Base-by-base conservation (phyloP, 92 coral and sea anemone genomes). In the Montipora capitata region DNA sequence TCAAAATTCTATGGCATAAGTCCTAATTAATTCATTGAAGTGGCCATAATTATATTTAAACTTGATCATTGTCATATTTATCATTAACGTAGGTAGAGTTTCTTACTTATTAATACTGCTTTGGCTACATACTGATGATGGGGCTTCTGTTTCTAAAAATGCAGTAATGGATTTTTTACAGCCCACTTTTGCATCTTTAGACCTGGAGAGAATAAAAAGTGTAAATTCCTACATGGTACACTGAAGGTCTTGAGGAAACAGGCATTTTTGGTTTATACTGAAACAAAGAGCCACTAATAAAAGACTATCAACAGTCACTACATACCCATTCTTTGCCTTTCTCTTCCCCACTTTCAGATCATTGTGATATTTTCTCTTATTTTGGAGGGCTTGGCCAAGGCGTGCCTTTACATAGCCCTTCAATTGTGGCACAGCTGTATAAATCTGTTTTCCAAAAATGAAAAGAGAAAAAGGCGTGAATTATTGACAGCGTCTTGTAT, bases 321-420 rank as follows among this genome's bases (percentile, higher is more conserved):
- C 14, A 51, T 18, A 20, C 78, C 45, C 38, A 44, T 27, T 18
- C 62, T 85, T 85, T 39, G 67, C 11, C 49, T 74, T 85, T 68
- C 84, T 62, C 39, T 85, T 85, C 41, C 89, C 89, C 65, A 13
- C 42, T 10, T 14, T 77, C 18, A 85, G 1, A 38, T 85, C 90
- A 3, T 52, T 35, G 44, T 43, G 9, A 40, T 85, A 85, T 40
- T 85, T 85, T 17, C 89, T 43, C 43, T 48, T 63, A 10, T 85
- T 85, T 35, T 77, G 84, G 10, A 85, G 77, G 5, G 84, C 89
- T 7, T 76, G 83, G 17, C 84, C 89, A 16, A 85, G 84, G 40
- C 67, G 71, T 41, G 61, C 27, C 14, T 72, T 9, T 4, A 85
- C 64, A 82, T 63, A 27, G 43, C 45, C 68, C 12, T 51, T 51